phyloP scores from a whole-genome alignment of 1,140 invertebrate species.

The Octopus bimaculoides region DNA sequence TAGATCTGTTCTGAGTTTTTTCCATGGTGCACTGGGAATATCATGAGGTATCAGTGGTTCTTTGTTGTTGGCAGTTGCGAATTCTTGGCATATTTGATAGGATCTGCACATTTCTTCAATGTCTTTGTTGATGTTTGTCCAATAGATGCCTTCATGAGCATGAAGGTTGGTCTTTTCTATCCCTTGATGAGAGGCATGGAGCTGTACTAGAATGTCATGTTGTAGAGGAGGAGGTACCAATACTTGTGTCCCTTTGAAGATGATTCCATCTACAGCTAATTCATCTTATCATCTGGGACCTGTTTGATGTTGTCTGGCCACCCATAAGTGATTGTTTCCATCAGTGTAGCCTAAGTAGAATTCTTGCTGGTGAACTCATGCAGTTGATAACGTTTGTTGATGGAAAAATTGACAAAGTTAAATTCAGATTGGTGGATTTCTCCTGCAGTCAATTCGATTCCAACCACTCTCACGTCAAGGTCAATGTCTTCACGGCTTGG shows the following conservation, averaged over 20 bases:
- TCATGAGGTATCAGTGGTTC: background rate
- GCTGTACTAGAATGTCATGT: conserved; percentile 43
- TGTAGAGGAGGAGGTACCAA: conserved; percentile 49
- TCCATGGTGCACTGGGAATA: background rate
- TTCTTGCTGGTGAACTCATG: background rate
- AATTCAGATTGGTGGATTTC: background rate
- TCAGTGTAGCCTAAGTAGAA: background rate
- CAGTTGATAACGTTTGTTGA: background rate
- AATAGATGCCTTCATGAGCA: conserved; percentile 54
- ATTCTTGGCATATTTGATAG: conserved; percentile 50
- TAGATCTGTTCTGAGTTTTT: background rate
- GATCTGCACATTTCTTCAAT: conserved; percentile 52
- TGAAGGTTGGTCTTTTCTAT: conserved; percentile 49
- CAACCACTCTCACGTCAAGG: background rate
- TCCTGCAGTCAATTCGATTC: background rate
- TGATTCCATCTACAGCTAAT: conserved; percentile 39
- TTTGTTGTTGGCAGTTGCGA: background rate
- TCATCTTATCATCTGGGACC: conserved; percentile 38
- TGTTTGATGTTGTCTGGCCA: conserved; percentile 51
- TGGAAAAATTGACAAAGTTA: background rate
- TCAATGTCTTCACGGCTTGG: conserved; percentile 9
- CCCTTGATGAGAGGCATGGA: conserved; percentile 58
- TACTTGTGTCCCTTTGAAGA: conserved; percentile 48
- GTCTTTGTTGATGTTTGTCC: conserved; percentile 55
- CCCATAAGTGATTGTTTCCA: conserved; percentile 28